Base-by-base conservation (phyloP, 2,797 vertebrate genomes). In the Alauda arvensis region DNA sequence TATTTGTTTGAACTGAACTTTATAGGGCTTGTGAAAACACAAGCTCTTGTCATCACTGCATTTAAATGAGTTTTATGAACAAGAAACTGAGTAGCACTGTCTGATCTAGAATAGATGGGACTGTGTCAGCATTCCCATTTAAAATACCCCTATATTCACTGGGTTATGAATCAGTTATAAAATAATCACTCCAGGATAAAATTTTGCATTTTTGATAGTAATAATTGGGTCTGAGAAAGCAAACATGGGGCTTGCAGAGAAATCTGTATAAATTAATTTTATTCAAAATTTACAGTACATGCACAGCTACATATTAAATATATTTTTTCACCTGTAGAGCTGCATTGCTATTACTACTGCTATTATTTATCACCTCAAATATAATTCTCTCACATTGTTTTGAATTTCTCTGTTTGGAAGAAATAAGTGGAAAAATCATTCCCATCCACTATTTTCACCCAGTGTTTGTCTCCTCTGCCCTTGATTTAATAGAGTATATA, bases 1-100 rank as follows among this genome's bases (percentile, higher is more conserved):
- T 85, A 77, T 83, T 87, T 74, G 67, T 74, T 90, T 92, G 90
- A 95, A 91, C 74, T 87, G 34, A 85, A 88, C 31, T 93, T 95
- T 95, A 89, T 75, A 75, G 40, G 59, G n/a, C 71, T 79, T 77
- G 63, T 86, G 83, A 74, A 87, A 91, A 91, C 71, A 89, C 34
- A 76, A 69, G 60, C 56, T 66, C 87, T 91, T 92, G 90, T 95
- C 93, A 90, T 91, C 86, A 49, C 76, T 53, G 39, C 46, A 46
- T 90, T 81, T 88, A 88, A 92, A 91, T 80, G 51, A 91, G 34
- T 77, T 93, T 93, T 77, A 74, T 62, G 39, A 68, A 60, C 33
- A 84, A 91, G 74, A 90, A 85, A 48, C 31, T 67, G 48, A 88
- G 51, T 65, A 55, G 17, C 29, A 34, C 55, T 39, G 66, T 72